A percentile compares a stretch with the other conserved stretches of the same genome.
Evolutionary conservation across 2,797 vertebrate species (phyloP).

Genomic region (Protonibea diacanthus): DNA sequence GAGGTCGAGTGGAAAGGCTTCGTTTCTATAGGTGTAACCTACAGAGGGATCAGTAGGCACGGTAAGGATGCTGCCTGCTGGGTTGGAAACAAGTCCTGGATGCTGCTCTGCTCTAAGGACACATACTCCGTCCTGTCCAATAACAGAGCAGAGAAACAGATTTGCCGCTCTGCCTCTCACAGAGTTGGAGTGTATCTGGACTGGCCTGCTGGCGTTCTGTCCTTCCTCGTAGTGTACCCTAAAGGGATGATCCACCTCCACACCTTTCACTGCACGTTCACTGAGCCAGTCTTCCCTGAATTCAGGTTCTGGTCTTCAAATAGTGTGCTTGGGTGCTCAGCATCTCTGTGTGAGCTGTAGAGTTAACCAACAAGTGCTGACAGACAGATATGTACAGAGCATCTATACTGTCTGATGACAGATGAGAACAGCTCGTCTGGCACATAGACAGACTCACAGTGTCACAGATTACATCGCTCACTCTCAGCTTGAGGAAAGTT

Average conservation of each 20-base stretch:
- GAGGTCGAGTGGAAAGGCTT: not conserved
- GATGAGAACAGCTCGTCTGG: too few relatives aligned
- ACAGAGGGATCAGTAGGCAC: not conserved
- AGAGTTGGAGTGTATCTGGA: not conserved
- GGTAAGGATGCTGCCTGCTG: too few relatives aligned
- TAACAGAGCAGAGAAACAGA: not conserved
- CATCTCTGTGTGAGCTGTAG: not conserved
- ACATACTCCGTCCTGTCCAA: not conserved
- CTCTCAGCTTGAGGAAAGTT: too few relatives aligned
- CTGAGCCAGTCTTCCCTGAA: not conserved
- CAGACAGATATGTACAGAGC: not conserved
- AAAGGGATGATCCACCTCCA: accelerated
- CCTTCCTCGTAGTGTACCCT: not conserved
- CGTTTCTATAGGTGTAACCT: not conserved
- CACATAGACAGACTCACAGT: too few relatives aligned
- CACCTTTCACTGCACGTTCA: not conserved
- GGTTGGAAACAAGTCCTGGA: not conserved
- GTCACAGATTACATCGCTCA: too few relatives aligned
- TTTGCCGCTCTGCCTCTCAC: not conserved
- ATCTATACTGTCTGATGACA: not conserved
- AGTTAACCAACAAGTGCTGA: not conserved
- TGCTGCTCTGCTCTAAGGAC: not conserved
- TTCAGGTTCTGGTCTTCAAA: not conserved
- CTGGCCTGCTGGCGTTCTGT: not conserved
- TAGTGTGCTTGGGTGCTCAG: accelerated